Percentiles rank a stretch among this genome's conserved stretches.
These are phyloP conservation scores for Lasioglossum malachurum DNA, from an alignment of 2,888 invertebrate species.

Conservation along the genomic window DNA sequence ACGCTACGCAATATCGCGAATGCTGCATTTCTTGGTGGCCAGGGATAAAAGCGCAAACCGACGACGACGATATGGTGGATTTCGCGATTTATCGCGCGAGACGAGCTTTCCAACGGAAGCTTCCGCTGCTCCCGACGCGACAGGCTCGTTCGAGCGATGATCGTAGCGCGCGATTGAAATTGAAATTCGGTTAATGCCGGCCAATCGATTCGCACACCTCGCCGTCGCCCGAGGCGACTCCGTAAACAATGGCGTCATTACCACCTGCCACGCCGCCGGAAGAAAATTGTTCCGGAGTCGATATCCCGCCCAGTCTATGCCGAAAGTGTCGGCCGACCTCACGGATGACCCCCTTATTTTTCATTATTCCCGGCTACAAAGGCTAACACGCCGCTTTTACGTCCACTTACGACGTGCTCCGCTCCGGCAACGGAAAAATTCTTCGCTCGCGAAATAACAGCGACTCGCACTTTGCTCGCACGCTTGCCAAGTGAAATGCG, in stretches of 20 bases:
- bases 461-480: not conserved
- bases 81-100: not conserved
- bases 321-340: not conserved
- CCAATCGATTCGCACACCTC: not conserved
- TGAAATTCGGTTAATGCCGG: constrained; percentile 33
- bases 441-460: not conserved
- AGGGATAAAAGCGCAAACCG: not conserved
- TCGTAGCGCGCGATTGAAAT: constrained; percentile 19
- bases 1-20: not conserved
- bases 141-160: not conserved
- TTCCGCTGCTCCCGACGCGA: not conserved
- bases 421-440: not conserved
- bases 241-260: constrained; percentile 4
- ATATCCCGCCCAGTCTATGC: not conserved
- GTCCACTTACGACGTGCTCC: not conserved
- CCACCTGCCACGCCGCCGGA: constrained; percentile 4
- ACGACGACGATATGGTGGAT: not conserved
- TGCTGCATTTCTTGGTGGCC: not conserved
- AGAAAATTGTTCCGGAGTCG: constrained; percentile 40
- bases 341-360: not conserved
- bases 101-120: not conserved
- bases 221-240: not conserved
- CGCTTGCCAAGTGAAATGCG: not conserved
- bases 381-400: not conserved
- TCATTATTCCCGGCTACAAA: not conserved